A percentile compares a stretch with the other conserved stretches of the same genome.
Evolutionary conservation across 2,113 vertebrate genomes (phyloP).

Genomic region (Calyptommatus sinebrachiatus): DNA sequence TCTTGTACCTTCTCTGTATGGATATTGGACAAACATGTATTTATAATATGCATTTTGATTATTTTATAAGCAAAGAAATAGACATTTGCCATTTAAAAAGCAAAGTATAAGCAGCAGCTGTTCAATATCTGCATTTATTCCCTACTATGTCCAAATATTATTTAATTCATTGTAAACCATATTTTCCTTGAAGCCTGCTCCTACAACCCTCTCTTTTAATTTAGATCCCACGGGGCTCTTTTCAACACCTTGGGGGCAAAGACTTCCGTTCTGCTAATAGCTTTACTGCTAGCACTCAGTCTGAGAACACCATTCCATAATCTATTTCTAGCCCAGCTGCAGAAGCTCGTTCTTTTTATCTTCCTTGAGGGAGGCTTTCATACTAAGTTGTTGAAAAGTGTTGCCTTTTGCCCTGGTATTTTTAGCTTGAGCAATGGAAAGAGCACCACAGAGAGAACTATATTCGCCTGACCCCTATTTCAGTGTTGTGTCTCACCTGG

Average conservation of each 20-base stretch:
- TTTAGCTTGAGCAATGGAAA: conserved; percentile 61
- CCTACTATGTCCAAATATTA: conserved; percentile 51
- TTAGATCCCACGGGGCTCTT: conserved; percentile 37
- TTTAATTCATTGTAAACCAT: conserved; percentile 60
- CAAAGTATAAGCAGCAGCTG: conserved; percentile 64
- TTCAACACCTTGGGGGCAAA: conserved; percentile 46
- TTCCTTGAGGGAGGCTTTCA: conserved; percentile 59
- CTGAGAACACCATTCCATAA: conserved; percentile 53
- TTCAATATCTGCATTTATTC: conserved; percentile 71
- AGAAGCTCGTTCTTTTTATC: conserved; percentile 53
- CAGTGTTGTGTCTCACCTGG: conserved; percentile 62
- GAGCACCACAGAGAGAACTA: conserved; percentile 40
- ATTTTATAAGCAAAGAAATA: conserved; percentile 59
- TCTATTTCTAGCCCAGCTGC: conserved; percentile 56
- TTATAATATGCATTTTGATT: conserved; percentile 85
- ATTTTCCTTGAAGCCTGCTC: conserved; percentile 10
- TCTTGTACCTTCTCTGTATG: conserved; percentile 82
- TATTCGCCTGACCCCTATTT: conserved; percentile 57
- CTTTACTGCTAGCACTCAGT: conserved; percentile 52
- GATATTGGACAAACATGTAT: conserved; percentile 77
- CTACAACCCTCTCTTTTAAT: conserved; percentile 47
- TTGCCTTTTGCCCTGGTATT: conserved; percentile 60
- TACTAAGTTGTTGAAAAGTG: conserved; percentile 60
- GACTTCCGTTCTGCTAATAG: conserved; percentile 44
- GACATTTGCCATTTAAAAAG: conserved; percentile 59